These are phyloP conservation scores for Chrysogorgia sp. DNA, from an alignment of 92 coral and sea anemone genomes.

Conservation along the genomic window DNA sequence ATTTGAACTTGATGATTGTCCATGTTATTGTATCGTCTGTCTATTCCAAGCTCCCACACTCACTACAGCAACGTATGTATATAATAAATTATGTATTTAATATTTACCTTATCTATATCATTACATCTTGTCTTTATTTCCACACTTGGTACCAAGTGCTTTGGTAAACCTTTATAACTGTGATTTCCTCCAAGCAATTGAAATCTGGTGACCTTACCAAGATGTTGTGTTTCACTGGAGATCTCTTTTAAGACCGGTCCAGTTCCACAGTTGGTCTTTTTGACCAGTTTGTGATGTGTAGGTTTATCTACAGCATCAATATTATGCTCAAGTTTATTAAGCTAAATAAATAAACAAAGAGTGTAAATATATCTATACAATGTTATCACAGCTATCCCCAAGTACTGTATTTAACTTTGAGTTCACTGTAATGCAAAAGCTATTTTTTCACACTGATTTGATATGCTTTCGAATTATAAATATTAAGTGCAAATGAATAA, in stretches of 20 bases:
- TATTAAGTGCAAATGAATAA: no score
- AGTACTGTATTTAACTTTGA: no score
- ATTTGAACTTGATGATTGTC: no score
- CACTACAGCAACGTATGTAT: not conserved
- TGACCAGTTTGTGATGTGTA: slow-evolving; percentile 50
- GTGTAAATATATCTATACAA: no score
- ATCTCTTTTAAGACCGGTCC: slow-evolving; percentile 39
- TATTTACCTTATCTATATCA: not conserved
- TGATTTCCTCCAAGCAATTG: slow-evolving; percentile 18
- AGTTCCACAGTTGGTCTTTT: slow-evolving; percentile 1
- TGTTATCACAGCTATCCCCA: no score
- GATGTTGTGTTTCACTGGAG: slow-evolving; percentile 34
- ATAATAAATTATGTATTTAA: not conserved
- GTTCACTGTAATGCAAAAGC: no score
- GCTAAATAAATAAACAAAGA: not conserved
- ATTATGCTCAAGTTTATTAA: slow-evolving; percentile 23
- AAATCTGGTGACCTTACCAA: slow-evolving; percentile 40
- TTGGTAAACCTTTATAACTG: not conserved
- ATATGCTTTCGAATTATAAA: no score
- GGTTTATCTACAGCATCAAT: slow-evolving; percentile 70
- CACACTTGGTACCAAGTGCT: not conserved
- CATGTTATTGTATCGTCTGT: not conserved
- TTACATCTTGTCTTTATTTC: slow-evolving; percentile 14
- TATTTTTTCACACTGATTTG: no score
- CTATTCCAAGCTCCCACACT: no score